Conservation (phyloP, 2,113 vertebrate species). For the Chamaetylas fuelleborni region DNA sequence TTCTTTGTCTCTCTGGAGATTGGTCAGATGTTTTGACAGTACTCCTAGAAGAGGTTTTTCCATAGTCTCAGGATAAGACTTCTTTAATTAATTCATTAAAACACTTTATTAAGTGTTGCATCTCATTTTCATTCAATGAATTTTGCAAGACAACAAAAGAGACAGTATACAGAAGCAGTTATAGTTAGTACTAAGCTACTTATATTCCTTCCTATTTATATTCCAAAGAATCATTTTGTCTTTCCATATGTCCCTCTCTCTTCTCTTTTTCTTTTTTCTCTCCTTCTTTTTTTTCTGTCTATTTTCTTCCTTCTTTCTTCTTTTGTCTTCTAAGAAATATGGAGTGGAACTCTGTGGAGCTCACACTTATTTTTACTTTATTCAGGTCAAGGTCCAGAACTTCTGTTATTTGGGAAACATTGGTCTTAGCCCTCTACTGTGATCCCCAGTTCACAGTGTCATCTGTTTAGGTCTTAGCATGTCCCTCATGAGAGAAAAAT, state of each 20-base stretch:
- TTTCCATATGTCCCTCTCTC: not conserved
- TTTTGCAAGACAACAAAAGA: not conserved
- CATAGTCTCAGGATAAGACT: not conserved
- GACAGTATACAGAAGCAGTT: not conserved
- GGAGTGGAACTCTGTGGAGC: not conserved
- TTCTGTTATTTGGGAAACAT: not conserved
- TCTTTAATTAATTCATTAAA: not conserved
- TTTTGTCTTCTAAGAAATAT: not conserved
- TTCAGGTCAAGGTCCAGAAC: not conserved
- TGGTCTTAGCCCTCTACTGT: not conserved
- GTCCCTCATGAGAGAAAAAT: slow-evolving; percentile 29
- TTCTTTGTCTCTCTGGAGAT: not conserved
- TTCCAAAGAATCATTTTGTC: not conserved
- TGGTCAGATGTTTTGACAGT: not conserved
- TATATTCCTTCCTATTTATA: not conserved
- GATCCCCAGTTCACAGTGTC: slow-evolving; percentile 10
- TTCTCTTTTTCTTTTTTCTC: not conserved
- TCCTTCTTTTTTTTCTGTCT: not conserved
- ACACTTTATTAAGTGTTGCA: not conserved
- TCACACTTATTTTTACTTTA: not conserved
- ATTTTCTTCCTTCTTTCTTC: not conserved
- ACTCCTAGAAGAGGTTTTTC: not conserved
- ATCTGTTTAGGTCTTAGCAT: slow-evolving; percentile 11
- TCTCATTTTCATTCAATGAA: not conserved
- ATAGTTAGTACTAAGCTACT: not conserved